These are phyloP conservation scores for Harpagifer antarcticus DNA, from an alignment of 2,797 vertebrate genomes.

Conservation along the genomic window DNA sequence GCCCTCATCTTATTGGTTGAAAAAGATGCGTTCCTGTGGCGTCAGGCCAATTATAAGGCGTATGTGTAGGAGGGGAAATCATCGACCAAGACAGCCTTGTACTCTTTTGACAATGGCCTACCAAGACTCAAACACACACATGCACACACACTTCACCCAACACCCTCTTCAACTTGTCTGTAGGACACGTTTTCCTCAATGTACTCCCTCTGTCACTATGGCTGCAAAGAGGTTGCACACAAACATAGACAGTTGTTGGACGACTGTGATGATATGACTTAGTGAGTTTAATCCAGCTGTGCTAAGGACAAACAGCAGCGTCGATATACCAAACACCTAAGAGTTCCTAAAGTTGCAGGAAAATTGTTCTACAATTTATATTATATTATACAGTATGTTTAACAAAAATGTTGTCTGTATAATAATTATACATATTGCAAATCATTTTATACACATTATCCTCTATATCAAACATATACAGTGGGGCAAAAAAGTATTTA, in stretches of 20 bases:
- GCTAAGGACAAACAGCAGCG: conserved; percentile 32
- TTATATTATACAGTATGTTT: background rate
- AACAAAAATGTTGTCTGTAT: background rate
- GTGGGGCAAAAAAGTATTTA: no score
- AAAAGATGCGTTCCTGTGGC: conserved; percentile 61
- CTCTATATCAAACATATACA: background rate
- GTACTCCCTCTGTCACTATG: conserved; percentile 36
- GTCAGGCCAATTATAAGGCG: conserved; percentile 61
- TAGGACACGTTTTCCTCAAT: conserved; percentile 6
- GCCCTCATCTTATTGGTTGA: conserved; percentile 69
- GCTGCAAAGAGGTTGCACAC: conserved; percentile 46
- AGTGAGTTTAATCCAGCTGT: conserved; percentile 29
- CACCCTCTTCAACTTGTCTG: background rate
- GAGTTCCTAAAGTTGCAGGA: background rate
- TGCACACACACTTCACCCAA: conserved; percentile 23
- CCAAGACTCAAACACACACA: conserved; percentile 29
- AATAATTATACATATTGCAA: background rate
- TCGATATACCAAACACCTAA: conserved; percentile 25
- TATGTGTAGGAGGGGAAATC: conserved; percentile 62
- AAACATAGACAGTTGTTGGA: conserved; percentile 50
- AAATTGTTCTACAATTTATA: background rate
- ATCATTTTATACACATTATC: background rate
- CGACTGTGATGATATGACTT: conserved; percentile 15
- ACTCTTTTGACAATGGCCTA: conserved; percentile 65
- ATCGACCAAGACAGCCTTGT: conserved; percentile 72